Percentiles rank a stretch among this genome's conserved stretches.
These are phyloP conservation scores for Drosophila nigricruria DNA, from an alignment of 2,888 invertebrate genomes.

Conservation along the genomic window DNA sequence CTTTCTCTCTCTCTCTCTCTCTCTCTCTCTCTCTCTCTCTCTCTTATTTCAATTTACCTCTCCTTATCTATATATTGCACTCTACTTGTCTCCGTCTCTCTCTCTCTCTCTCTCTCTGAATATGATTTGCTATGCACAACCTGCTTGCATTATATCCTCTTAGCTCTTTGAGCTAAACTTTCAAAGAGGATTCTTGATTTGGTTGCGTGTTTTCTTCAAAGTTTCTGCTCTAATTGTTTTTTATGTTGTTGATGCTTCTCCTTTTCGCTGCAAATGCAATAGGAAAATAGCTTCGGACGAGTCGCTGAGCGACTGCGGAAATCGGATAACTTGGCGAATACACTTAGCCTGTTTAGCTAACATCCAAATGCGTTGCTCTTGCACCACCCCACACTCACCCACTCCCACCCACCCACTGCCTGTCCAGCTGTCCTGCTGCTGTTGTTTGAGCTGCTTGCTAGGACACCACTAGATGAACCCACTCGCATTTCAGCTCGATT, in stretches of 20 bases:
- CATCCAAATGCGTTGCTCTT: constrained; percentile 20
- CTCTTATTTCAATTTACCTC: background rate
- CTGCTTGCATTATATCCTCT: constrained; percentile 1
- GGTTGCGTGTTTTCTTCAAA: constrained; percentile 24
- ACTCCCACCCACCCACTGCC: background rate
- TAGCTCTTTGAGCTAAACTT: constrained; percentile 3
- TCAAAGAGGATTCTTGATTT: constrained; percentile 10
- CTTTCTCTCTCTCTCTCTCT: background rate
- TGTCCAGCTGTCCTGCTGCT: constrained; percentile 14
- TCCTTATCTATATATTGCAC: too few relatives aligned
- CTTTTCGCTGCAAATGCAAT: constrained; percentile 11
- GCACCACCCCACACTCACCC: too few relatives aligned
- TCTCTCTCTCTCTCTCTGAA: background rate
- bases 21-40: background rate
- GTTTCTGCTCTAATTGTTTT: constrained; percentile 48
- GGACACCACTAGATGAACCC: constrained; percentile 28
- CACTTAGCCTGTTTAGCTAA: constrained; percentile 29
- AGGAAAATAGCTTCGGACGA: constrained; percentile 20
- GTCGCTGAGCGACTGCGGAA: constrained; percentile 27
- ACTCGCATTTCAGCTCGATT: constrained; percentile 19
- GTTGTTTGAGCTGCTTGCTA: background rate
- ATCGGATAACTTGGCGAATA: constrained; percentile 45
- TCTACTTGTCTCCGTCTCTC: background rate
- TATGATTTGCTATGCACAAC: constrained; percentile 6
- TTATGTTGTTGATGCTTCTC: constrained; percentile 12